These are phyloP conservation scores for Eupithecia pulchellata DNA, from an alignment of 2,888 invertebrate genomes.

Conservation along the genomic window DNA sequence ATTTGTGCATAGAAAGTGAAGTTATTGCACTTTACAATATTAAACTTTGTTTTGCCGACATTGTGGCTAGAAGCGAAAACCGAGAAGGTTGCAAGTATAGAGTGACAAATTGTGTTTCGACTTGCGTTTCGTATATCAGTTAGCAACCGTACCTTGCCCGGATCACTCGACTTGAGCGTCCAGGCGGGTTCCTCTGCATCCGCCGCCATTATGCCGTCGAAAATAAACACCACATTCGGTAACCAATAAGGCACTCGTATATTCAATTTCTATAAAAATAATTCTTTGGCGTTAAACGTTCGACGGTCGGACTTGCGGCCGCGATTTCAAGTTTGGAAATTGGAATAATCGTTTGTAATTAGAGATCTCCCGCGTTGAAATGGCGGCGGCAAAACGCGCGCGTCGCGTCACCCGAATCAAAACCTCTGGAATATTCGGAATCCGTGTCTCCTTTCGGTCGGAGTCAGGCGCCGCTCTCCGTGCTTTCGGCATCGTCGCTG, in stretches of 20 bases:
- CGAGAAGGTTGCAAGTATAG: constrained; percentile 30
- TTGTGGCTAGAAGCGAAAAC: not conserved
- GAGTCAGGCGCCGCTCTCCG: constrained; percentile 70
- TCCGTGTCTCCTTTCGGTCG: constrained; percentile 64
- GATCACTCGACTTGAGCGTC: constrained; percentile 92
- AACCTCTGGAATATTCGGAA: constrained; percentile 77
- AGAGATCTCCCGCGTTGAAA: constrained; percentile 9
- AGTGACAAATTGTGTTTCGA: constrained; percentile 67
- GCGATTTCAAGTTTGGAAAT: constrained; percentile 19
- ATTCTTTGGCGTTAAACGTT: constrained; percentile 78
- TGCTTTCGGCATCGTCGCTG: constrained; percentile 45
- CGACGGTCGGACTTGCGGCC: constrained; percentile 42
- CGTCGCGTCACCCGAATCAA: constrained; percentile 78
- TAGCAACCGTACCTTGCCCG: constrained; percentile 91
- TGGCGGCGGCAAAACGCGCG: constrained; percentile 38
- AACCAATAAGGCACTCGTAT: constrained; percentile 85
- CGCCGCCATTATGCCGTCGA: constrained; percentile 57
- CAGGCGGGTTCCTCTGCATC: constrained; percentile 87
- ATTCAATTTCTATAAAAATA: constrained; percentile 77
- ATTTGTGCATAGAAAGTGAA: constrained; percentile 48
- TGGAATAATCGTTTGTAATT: constrained; percentile 2
- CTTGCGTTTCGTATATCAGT: constrained; percentile 67
- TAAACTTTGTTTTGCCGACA: not conserved
- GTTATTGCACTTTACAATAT: not conserved
- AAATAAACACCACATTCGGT: constrained; percentile 79